A percentile compares a stretch with the other conserved stretches of the same genome.
Evolutionary conservation across 2,888 invertebrate species (phyloP).

Genomic region (Muschampia staudingeri): DNA sequence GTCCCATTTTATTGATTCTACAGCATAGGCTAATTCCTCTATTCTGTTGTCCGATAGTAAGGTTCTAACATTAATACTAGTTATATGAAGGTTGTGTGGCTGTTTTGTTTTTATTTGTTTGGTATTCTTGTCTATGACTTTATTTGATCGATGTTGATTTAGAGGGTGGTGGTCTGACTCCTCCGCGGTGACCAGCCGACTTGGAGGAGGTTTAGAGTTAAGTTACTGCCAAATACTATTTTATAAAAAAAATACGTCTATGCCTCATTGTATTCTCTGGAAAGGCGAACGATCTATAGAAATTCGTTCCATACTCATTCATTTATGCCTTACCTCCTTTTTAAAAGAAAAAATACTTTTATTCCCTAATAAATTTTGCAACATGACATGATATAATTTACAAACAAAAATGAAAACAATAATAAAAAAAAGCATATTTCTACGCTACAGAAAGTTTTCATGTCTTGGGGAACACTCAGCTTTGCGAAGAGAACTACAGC

Average conservation of each 20-base stretch:
- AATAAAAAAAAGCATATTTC: too few species aligned
- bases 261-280: neutral
- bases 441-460: too few species aligned
- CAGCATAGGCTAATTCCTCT: slow-evolving; percentile 52
- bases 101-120: slow-evolving; percentile 11
- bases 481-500: too few species aligned
- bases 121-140: neutral
- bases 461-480: too few species aligned
- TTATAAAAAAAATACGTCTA: neutral
- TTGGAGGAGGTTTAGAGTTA: slow-evolving; percentile 34
- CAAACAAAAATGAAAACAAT: too few species aligned
- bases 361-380: too few species aligned
- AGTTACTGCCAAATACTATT: slow-evolving; percentile 6
- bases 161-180: slow-evolving; percentile 44
- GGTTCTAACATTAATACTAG: slow-evolving; percentile 38
- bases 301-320: too few species aligned
- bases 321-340: too few species aligned
- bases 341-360: too few species aligned
- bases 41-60: slow-evolving; percentile 46
- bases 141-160: slow-evolving; percentile 21
- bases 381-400: too few species aligned
- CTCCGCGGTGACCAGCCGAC: slow-evolving; percentile 49
- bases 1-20: slow-evolving; percentile 61
- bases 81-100: neutral
- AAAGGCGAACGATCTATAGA: neutral